Percentiles rank a stretch among this genome's conserved stretches.
Conservation (phyloP, 1,140 invertebrate species). For the Chionoecetes opilio region DNA sequence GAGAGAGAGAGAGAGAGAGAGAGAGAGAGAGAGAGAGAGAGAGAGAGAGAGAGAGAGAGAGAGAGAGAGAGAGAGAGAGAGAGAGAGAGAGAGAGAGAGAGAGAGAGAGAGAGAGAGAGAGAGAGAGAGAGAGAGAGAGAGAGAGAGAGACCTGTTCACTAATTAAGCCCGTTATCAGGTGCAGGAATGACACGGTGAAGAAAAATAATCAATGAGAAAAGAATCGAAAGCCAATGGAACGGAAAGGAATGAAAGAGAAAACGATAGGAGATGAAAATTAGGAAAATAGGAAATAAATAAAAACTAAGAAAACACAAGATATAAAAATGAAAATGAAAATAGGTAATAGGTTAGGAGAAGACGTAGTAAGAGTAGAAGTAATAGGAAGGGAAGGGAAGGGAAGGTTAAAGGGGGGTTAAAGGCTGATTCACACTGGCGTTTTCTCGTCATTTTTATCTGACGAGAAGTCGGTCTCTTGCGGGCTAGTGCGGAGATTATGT, state of each 20-base stretch:
- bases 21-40: neutral
- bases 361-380: neutral
- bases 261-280: neutral
- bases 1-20: neutral
- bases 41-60: neutral
- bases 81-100: neutral
- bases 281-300: neutral
- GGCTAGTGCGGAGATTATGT: too few relatives aligned
- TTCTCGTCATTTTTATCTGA: too few relatives aligned
- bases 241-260: neutral
- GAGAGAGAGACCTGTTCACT: neutral
- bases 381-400: neutral
- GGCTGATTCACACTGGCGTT: neutral
- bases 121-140: neutral
- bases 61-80: constrained; percentile 35
- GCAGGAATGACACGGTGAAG: neutral
- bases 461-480: too few relatives aligned
- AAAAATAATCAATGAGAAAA: neutral
- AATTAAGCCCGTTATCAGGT: neutral
- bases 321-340: neutral
- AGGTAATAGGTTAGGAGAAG: neutral
- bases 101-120: constrained; percentile 39
- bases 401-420: neutral
- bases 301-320: neutral
- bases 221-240: neutral